Percentiles rank a stretch among this genome's conserved stretches.
Evolutionary conservation across 2,797 vertebrate species (phyloP).

Genomic region (Mus caroli): DNA sequence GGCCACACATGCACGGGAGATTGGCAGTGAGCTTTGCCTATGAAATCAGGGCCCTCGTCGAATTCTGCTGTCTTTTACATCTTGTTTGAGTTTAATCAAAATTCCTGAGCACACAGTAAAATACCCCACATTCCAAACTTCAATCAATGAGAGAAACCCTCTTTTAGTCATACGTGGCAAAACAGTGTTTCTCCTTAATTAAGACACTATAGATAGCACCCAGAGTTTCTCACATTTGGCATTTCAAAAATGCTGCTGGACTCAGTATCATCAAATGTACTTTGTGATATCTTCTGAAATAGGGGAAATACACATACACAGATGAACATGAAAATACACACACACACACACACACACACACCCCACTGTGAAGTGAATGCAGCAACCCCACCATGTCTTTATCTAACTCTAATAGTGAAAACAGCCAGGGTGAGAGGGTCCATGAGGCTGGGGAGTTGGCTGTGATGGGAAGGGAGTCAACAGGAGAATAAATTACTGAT

Average conservation of each 20-base stretch:
- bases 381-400: background rate
- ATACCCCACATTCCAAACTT: background rate
- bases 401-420: background rate
- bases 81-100: constrained; percentile 39
- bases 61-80: background rate
- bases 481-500: background rate
- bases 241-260: background rate
- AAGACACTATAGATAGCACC: background rate
- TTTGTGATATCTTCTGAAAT: background rate
- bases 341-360: background rate
- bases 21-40: background rate
- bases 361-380: background rate
- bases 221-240: background rate
- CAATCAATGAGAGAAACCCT: background rate
- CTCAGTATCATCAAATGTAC: background rate
- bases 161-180: background rate
- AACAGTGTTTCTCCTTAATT: background rate
- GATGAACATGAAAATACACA: background rate
- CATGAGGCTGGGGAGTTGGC: background rate
- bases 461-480: background rate
- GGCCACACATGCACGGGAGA: background rate
- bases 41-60: background rate
- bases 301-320: background rate
- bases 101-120: background rate
- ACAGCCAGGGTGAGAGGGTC: background rate